Evolutionary conservation across 1,140 invertebrate genomes (phyloP).

Genomic region (Mycetomoellerius zeteki): DNA sequence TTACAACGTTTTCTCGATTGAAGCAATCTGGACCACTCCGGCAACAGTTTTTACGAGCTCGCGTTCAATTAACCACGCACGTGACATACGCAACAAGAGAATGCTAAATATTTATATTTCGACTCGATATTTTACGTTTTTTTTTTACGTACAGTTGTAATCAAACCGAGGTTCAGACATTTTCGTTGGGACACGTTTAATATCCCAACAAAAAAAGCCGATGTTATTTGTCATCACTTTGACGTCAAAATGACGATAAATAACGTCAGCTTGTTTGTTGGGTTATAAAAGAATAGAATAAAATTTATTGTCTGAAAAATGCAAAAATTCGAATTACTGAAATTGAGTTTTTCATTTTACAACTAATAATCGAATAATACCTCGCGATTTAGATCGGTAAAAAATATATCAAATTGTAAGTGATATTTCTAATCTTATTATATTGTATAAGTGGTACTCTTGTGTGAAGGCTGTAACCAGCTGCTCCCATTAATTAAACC

Average conservation of each 20-base stretch:
- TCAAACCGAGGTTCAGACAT: neutral
- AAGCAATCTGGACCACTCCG: slow-evolving; percentile 5
- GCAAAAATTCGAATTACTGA: too few species aligned
- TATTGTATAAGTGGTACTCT: too few species aligned
- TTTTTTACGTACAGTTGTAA: neutral
- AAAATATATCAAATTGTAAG: too few species aligned
- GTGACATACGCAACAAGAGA: neutral
- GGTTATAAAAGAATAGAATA: too few species aligned
- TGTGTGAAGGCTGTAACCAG: too few species aligned
- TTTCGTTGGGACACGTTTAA: neutral
- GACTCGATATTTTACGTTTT: neutral
- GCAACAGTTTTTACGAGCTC: slow-evolving; percentile 22
- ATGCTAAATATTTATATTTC: neutral
- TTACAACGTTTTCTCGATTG: slow-evolving; percentile 35
- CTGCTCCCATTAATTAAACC: slow-evolving; percentile 7
- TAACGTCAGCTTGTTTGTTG: too few species aligned
- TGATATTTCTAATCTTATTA: too few species aligned
- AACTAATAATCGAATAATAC: neutral
- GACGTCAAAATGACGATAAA: too few species aligned
- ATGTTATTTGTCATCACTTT: too few species aligned
- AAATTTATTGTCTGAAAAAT: neutral
- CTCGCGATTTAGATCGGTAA: neutral
- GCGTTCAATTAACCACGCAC: slow-evolving; percentile 20
- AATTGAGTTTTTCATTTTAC: neutral
- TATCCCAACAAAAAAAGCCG: too few species aligned